phyloP scores from a whole-genome alignment of 2,113 vertebrate genomes.

The Suricata suricatta region DNA sequence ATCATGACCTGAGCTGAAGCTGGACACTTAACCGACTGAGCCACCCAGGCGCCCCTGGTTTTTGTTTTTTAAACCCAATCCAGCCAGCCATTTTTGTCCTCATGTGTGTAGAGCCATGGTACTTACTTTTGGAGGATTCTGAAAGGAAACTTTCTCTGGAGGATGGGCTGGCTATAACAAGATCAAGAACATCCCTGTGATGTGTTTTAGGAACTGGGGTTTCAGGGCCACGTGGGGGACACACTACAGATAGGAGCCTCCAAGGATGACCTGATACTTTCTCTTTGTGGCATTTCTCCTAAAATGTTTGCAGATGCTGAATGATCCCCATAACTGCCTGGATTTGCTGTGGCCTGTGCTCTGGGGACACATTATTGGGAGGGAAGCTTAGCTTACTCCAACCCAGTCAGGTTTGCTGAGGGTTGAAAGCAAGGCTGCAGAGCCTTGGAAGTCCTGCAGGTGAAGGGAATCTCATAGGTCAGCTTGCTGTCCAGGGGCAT shows the following conservation, averaged over 20 bases:
- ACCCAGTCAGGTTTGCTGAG: neutral
- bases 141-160: neutral
- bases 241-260: neutral
- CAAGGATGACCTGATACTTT: fast-evolving
- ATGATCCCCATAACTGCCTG: neutral
- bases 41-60: neutral
- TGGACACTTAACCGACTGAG: too few species aligned
- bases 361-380: neutral
- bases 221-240: neutral
- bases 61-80: neutral
- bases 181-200: neutral
- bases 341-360: neutral
- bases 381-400: neutral
- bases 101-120: neutral
- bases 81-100: neutral
- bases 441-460: neutral
- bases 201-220: neutral
- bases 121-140: neutral
- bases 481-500: neutral
- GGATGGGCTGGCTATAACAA: neutral
- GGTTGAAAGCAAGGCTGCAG: neutral
- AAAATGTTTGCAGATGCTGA: neutral
- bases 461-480: neutral
- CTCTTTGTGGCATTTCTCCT: neutral
- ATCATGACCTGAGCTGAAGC: too few species aligned